Conservation (phyloP, 2,113 vertebrate species). For the Forbesichthys papilliferus region DNA sequence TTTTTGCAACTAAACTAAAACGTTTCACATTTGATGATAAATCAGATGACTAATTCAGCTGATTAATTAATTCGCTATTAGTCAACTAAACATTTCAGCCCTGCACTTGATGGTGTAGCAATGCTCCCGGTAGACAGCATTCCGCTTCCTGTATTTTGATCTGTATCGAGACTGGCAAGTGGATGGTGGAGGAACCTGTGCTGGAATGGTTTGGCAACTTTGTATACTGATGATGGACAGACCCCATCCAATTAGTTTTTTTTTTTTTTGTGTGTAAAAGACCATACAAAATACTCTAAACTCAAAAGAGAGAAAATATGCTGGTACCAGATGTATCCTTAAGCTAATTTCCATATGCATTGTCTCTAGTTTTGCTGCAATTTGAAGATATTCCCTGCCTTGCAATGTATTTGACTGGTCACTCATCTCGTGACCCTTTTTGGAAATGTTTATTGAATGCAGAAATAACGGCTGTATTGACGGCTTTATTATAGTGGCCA, state of each 20-base stretch:
- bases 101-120: no score
- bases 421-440: conserved; percentile 36
- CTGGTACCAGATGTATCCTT: no score
- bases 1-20: no score
- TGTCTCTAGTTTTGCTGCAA: conserved; percentile 28
- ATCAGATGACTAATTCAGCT: no score
- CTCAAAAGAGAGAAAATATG: no score
- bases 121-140: conserved; percentile 17
- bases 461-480: conserved; percentile 8
- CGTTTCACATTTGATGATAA: no score
- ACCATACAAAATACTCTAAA: no score
- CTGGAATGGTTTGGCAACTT: conserved; percentile 58
- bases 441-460: conserved; percentile 40
- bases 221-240: conserved; percentile 43
- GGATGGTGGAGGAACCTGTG: conserved; percentile 22
- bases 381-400: conserved; percentile 60
- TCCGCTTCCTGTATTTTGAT: conserved; percentile 35
- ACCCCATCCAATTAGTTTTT: conserved; percentile 20
- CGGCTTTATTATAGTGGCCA: no score
- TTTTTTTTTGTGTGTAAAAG: no score
- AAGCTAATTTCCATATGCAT: no score
- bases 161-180: conserved; percentile 42
- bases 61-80: no score
- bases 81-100: no score
- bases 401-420: conserved; percentile 64